Evolutionary conservation across 2,888 invertebrate genomes (phyloP).

Genomic region (Amphipoea lucens): DNA sequence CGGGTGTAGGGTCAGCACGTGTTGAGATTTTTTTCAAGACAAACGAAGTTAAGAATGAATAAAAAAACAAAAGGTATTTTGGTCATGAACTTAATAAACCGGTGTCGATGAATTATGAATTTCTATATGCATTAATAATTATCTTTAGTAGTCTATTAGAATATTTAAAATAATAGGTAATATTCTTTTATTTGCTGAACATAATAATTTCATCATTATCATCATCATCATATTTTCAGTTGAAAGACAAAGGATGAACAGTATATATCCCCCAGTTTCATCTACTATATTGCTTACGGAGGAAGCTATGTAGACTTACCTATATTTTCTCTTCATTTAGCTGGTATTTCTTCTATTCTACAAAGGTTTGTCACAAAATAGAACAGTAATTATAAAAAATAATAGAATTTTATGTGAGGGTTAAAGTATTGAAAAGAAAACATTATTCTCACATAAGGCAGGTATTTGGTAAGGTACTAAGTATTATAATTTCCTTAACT

Average conservation of each 20-base stretch:
- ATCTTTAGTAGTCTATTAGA: background rate
- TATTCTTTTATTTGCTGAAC: background rate
- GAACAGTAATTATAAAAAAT: background rate
- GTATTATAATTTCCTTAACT: background rate
- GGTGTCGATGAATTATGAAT: background rate
- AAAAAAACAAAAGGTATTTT: background rate
- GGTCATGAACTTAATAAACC: background rate
- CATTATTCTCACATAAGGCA: background rate
- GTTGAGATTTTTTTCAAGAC: background rate
- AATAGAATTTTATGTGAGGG: background rate
- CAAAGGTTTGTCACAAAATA: background rate
- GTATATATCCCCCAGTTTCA: no score
- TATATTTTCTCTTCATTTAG: no score
- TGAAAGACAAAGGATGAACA: no score
- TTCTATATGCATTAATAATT: background rate
- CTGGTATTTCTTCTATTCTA: no score
- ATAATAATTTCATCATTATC: background rate
- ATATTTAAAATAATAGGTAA: background rate
- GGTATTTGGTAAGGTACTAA: background rate
- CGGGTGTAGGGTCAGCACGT: conserved; percentile 58
- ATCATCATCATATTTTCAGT: background rate
- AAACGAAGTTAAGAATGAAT: background rate
- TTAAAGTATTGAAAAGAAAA: background rate
- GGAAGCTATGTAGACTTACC: no score
- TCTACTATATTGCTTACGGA: no score